Conservation (phyloP, 2,113 vertebrate species). For the Xyrauchen texanus region DNA sequence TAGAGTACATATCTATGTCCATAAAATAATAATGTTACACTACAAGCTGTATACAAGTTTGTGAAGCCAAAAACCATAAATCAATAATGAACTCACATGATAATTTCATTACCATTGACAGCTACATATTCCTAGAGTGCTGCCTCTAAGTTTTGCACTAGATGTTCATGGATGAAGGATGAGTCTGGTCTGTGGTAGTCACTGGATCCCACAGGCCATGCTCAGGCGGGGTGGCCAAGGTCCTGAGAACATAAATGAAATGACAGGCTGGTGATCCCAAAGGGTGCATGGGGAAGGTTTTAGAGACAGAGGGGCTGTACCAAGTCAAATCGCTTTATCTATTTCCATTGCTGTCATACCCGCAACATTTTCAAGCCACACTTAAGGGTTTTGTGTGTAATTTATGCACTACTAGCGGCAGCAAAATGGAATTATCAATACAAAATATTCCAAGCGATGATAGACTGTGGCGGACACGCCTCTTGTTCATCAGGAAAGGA, state of each 20-base stretch:
- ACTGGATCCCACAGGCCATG: background rate
- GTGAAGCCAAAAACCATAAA: background rate
- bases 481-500: too few relatives aligned
- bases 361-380: slow-evolving; percentile 82
- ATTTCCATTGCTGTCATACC: slow-evolving; percentile 78
- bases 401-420: slow-evolving; percentile 51
- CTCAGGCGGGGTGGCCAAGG: slow-evolving; percentile 2
- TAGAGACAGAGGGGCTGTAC: slow-evolving; percentile 80
- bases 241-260: slow-evolving; percentile 65
- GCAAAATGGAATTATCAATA: too few relatives aligned
- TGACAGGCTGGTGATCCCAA: slow-evolving; percentile 75
- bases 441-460: too few relatives aligned
- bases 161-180: background rate
- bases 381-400: slow-evolving; percentile 79
- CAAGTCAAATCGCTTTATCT: slow-evolving; percentile 84
- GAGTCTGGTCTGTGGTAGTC: background rate
- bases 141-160: background rate
- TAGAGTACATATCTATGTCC: background rate
- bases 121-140: background rate
- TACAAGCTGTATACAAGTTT: background rate
- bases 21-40: background rate
- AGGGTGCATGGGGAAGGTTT: slow-evolving; percentile 73
- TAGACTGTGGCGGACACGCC: too few relatives aligned
- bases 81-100: background rate
- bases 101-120: background rate